These are phyloP conservation scores for Drosophila paracracens DNA, from an alignment of 2,888 invertebrate genomes.

Conservation along the genomic window DNA sequence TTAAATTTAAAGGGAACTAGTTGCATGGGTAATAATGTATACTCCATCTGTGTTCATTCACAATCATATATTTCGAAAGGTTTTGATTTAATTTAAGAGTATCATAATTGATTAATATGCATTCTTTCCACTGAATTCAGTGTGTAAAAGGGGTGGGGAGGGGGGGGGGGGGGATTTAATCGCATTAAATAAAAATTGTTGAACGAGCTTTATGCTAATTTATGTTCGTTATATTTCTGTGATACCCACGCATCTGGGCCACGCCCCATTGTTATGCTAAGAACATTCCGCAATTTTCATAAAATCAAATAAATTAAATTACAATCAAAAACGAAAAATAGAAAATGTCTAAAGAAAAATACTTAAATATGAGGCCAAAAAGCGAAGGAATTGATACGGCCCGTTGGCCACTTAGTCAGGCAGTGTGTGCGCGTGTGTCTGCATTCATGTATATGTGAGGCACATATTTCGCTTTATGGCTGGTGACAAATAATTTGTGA, in stretches of 20 bases:
- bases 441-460: constrained; percentile 34
- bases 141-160: not conserved
- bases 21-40: not conserved
- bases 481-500: constrained; percentile 80
- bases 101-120: constrained; percentile 15
- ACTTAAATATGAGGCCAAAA: constrained; percentile 67
- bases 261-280: constrained; percentile 42
- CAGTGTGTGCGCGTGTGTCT: constrained; percentile 8
- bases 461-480: constrained; percentile 72
- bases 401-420: constrained; percentile 73
- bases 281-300: constrained; percentile 47
- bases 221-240: constrained; percentile 64
- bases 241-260: constrained; percentile 31
- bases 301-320: constrained; percentile 68
- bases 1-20: not conserved
- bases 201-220: constrained; percentile 70
- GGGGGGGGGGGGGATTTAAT: constrained; percentile 15
- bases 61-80: not conserved
- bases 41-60: not conserved
- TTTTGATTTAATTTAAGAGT: constrained; percentile 5
- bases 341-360: constrained; percentile 26
- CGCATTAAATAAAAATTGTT: constrained; percentile 70
- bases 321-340: constrained; percentile 54
- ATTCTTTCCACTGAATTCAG: constrained; percentile 3
- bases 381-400: constrained; percentile 74